These are phyloP conservation scores for Entomobrya proxima DNA, from an alignment of 2,888 invertebrate genomes.

Conservation along the genomic window DNA sequence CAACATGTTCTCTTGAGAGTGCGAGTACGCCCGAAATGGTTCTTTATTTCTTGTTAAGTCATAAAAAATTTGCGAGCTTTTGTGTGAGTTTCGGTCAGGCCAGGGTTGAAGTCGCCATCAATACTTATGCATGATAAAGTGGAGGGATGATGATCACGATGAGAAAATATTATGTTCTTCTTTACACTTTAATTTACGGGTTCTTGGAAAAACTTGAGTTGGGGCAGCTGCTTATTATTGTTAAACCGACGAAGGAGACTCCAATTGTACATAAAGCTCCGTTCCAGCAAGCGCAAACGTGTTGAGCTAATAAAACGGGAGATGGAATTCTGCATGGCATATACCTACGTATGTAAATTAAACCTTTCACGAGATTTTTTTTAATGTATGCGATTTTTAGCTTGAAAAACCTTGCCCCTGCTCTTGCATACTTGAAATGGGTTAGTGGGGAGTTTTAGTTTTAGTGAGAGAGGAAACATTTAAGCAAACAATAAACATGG, in stretches of 20 bases:
- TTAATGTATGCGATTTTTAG: constrained; percentile 32
- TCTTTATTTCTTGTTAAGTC: constrained; percentile 43
- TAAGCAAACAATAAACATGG: background rate
- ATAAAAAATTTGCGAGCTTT: constrained; percentile 50
- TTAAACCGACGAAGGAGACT: background rate
- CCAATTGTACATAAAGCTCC: background rate
- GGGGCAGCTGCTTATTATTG: constrained; percentile 51
- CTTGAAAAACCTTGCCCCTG: background rate
- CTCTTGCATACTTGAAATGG: constrained; percentile 41
- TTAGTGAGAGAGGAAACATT: too few species aligned
- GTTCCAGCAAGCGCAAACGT: background rate
- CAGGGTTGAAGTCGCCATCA: constrained; percentile 17
- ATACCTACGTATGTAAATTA: constrained; percentile 5
- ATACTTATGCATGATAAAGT: background rate
- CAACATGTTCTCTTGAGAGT: constrained; percentile 6
- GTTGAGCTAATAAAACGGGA: background rate
- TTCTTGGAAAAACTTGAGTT: constrained; percentile 53
- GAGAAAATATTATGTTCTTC: constrained; percentile 42
- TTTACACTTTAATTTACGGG: constrained; percentile 62
- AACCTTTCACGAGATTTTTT: background rate
- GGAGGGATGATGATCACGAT: constrained; percentile 36
- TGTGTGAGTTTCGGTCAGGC: constrained; percentile 31
- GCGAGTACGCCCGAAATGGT: constrained; percentile 39
- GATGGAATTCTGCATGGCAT: background rate
- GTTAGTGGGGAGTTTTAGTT: constrained; percentile 42